phyloP scores from a whole-genome alignment of 2,797 vertebrate species.

The Octomys mimax region DNA sequence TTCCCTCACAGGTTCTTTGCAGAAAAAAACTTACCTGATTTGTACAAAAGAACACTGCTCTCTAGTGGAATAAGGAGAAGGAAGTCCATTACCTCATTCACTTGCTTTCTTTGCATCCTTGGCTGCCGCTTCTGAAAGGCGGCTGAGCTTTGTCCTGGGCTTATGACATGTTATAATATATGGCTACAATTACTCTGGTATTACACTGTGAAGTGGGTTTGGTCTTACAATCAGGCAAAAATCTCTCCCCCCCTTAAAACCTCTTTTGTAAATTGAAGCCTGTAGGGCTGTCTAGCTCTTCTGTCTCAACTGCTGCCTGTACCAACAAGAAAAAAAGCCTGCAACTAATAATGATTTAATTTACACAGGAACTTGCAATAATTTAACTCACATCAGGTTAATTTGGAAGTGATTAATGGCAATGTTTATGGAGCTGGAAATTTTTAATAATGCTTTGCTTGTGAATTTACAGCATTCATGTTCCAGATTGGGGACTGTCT shows the following conservation, averaged over 20 bases:
- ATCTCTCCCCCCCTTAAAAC: constrained; percentile 56
- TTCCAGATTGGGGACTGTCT: constrained; percentile 64
- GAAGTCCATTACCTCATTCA: constrained; percentile 85
- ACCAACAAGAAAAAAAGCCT: constrained; percentile 77
- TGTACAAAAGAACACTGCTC: constrained; percentile 92
- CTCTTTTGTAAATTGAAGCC: constrained; percentile 84
- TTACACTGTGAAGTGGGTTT: constrained; percentile 85
- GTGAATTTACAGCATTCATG: constrained; percentile 77
- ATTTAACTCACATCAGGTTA: constrained; percentile 87
- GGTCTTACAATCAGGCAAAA: constrained; percentile 87
- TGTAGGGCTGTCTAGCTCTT: constrained; percentile 50
- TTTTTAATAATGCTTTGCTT: constrained; percentile 86
- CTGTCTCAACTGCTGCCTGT: constrained; percentile 67
- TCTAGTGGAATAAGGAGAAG: constrained; percentile 90
- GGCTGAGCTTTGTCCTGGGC: constrained; percentile 80
- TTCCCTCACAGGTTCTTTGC: constrained; percentile 78
- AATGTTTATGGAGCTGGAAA: constrained; percentile 82
- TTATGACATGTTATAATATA: constrained; percentile 86
- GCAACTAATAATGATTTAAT: constrained; percentile 89
- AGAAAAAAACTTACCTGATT: constrained; percentile 84
- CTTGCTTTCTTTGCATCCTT: constrained; percentile 76
- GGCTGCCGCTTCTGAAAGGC: constrained; percentile 77
- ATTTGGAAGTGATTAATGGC: constrained; percentile 88
- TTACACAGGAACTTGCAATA: constrained; percentile 86
- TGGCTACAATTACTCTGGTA: constrained; percentile 86